Conservation (phyloP, 1,140 invertebrate species). For the Atopsyche davidsoni region DNA sequence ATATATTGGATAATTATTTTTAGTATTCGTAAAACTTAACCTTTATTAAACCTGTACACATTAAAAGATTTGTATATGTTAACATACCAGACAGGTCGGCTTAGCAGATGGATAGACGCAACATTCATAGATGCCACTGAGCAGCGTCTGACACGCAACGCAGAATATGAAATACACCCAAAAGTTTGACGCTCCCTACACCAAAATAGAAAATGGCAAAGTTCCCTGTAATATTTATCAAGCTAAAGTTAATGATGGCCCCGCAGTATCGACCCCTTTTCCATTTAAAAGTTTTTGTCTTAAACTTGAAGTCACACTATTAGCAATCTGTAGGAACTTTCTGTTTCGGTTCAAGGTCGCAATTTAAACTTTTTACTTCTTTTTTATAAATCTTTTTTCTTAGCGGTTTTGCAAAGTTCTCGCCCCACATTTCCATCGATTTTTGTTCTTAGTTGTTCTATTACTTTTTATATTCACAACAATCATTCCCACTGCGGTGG, state of each 20-base stretch:
- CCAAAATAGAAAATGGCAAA: slow-evolving; percentile 32
- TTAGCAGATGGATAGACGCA: too few relatives aligned
- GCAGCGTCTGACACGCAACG: slow-evolving; percentile 10
- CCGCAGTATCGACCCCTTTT: slow-evolving; percentile 37
- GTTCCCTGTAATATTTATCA: slow-evolving; percentile 34
- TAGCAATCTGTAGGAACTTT: slow-evolving; percentile 51
- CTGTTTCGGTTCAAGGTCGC: slow-evolving; percentile 48
- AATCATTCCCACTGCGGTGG: slow-evolving; percentile 15
- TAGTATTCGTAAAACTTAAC: too few relatives aligned
- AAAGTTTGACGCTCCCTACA: slow-evolving; percentile 15
- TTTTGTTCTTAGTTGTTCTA: slow-evolving; percentile 25
- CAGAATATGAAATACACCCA: slow-evolving; percentile 23
- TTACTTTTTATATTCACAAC: slow-evolving; percentile 25
- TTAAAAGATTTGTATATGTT: too few relatives aligned
- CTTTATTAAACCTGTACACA: too few relatives aligned
- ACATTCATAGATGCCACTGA: too few relatives aligned
- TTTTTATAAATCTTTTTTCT: slow-evolving; percentile 28
- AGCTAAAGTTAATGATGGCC: slow-evolving; percentile 33
- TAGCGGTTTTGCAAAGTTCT: slow-evolving; percentile 23
- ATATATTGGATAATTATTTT: too few relatives aligned
- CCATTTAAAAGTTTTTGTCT: slow-evolving; percentile 45
- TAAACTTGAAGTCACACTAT: slow-evolving; percentile 40
- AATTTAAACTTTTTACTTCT: slow-evolving; percentile 49
- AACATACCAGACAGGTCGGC: too few relatives aligned
- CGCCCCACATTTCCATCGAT: slow-evolving; percentile 27